phyloP scores from a whole-genome alignment of 2,888 invertebrate genomes.

The Theodoxus fluviatilis region DNA sequence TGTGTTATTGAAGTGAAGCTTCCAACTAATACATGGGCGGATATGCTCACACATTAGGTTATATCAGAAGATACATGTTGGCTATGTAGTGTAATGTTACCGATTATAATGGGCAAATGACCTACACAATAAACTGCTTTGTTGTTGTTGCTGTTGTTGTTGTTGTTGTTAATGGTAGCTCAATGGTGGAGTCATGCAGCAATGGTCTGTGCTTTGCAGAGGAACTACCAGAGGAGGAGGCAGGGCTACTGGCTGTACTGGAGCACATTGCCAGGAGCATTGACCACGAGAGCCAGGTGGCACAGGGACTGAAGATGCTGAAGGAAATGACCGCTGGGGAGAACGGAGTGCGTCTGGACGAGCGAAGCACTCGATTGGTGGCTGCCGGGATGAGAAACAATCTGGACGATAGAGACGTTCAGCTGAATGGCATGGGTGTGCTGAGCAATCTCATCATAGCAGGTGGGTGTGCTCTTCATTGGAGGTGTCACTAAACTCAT shows the following conservation, averaged over 20 bases:
- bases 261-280: constrained; percentile 53
- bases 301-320: constrained; percentile 51
- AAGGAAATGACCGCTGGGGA: constrained; percentile 43
- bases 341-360: constrained; percentile 42
- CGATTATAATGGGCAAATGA: background rate
- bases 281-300: constrained; percentile 52
- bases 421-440: constrained; percentile 50
- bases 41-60: too few species aligned
- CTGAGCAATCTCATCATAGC: constrained; percentile 50
- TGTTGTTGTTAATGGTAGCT: too few species aligned
- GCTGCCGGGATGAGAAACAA: constrained; percentile 58
- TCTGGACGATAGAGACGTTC: constrained; percentile 48
- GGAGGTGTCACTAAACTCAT: too few species aligned
- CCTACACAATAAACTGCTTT: background rate
- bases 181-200: too few species aligned
- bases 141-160: too few species aligned
- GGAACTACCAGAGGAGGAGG: constrained; percentile 43
- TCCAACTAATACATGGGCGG: too few species aligned
- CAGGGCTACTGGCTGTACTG: constrained; percentile 46
- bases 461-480: constrained; percentile 41
- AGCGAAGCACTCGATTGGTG: constrained; percentile 52
- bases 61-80: too few species aligned
- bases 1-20: too few species aligned
- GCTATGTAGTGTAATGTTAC: background rate
- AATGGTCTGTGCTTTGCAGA: constrained; percentile 37